phyloP scores from a whole-genome alignment of 2,113 vertebrate genomes.

The Chascanopsetta lugubris region DNA sequence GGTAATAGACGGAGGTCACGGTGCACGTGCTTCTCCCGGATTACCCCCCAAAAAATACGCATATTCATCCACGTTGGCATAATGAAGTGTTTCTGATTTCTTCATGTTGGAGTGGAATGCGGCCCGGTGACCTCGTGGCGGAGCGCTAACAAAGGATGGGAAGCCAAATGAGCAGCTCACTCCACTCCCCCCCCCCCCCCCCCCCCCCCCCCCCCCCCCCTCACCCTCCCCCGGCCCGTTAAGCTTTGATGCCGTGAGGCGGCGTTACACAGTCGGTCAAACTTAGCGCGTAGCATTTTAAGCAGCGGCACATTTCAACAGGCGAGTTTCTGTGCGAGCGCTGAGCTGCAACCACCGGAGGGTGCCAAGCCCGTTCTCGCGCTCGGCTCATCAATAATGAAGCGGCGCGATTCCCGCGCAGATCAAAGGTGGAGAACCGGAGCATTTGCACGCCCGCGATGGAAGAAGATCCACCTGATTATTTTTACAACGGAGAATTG shows the following conservation, averaged over 20 bases:
- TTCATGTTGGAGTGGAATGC: conserved; percentile 29
- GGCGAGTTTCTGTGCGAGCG: conserved; percentile 37
- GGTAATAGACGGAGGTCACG: conserved; percentile 1
- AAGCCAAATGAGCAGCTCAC: conserved; percentile 53
- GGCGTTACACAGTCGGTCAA: conserved; percentile 50
- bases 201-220: too few relatives aligned
- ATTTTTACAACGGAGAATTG: too few relatives aligned
- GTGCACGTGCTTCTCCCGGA: too few relatives aligned
- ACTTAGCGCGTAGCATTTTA: conserved; percentile 64
- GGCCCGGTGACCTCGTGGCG: conserved; percentile 63
- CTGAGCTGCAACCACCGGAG: conserved; percentile 46
- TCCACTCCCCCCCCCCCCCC: too few relatives aligned
- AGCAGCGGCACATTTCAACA: conserved; percentile 61
- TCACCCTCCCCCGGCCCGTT: too few relatives aligned
- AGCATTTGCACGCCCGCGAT: conserved; percentile 20
- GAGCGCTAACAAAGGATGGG: conserved; percentile 45
- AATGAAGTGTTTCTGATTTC: conserved; percentile 50
- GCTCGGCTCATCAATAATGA: conserved; percentile 29
- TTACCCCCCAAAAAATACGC: background rate
- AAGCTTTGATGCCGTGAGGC: conserved; percentile 51
- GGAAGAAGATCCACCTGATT: conserved; percentile 3
- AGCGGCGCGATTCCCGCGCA: conserved; percentile 33
- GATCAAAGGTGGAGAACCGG: conserved; percentile 20
- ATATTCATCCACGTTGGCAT: conserved; percentile 24
- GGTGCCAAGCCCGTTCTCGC: conserved; percentile 48